Base-by-base conservation (phyloP, 2,113 vertebrate genomes). In the Clarias magur region DNA sequence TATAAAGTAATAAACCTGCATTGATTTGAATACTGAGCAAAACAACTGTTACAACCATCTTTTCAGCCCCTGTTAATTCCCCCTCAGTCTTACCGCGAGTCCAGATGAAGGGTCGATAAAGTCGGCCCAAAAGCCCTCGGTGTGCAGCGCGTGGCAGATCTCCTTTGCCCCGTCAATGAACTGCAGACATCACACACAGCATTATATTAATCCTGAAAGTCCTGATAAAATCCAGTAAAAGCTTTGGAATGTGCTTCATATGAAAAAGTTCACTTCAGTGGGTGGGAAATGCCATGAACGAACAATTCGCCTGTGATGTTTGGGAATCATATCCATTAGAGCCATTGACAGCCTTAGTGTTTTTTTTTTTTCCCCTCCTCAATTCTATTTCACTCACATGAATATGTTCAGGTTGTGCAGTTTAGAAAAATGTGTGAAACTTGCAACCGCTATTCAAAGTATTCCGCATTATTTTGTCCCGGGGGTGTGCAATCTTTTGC, bases 91-190 rank as follows among this genome's bases (percentile, higher is more conserved):
- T 92, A 99, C 98, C 78, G 98, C 96, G 73, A 98, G 90, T 88
- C 98, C 98, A 78, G 98, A 99, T 16, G 97, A 96, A 0, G 98
- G 98, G 65, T 99, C 98, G 30, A 99, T 97, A 89, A 99, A 99
- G 93, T 99, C 98, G 5, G 98, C 98, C 98, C 98, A 99, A 73
- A 96, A 99, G 56, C 98, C 98, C 91, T 97, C 96, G 6, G 91
- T 90, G 88, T 92, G 96, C 76, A 99, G 93, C 16, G 96, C 96
- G 2, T 89, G 95, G 92, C 98, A 99, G n/a, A 99, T 98, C 92
- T 98, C 96, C 88, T 96, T 97, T 38, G 98, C 98, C 92, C 98
- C 98, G 68, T 75, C 95, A 73, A 99, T 91, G 88, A 99, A 99
- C 98, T 99, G 89, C 0, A 91, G 17, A 85, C 57, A 88, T 34